These are phyloP conservation scores for Drosophila nigritarsus DNA, from an alignment of 2,888 invertebrate species.

Conservation along the genomic window DNA sequence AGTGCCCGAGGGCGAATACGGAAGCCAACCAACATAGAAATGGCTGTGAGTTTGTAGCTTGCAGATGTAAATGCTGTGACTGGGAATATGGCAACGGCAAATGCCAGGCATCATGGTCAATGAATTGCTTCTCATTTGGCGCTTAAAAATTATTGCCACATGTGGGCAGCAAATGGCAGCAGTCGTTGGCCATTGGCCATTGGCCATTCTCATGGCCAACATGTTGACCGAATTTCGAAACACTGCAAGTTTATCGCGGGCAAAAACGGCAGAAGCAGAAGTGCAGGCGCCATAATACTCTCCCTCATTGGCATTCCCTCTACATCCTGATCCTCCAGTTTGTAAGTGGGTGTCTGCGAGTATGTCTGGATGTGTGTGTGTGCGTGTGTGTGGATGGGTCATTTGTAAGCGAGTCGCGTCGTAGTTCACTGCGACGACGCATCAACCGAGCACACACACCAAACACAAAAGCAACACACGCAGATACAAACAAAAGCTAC, in stretches of 20 bases:
- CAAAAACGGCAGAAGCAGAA: slow-evolving; percentile 45
- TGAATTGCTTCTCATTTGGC: slow-evolving; percentile 81
- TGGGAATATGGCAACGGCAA: slow-evolving; percentile 58
- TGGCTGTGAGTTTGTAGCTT: slow-evolving; percentile 25
- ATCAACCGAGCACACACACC: slow-evolving; percentile 35
- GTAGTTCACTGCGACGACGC: slow-evolving; percentile 41
- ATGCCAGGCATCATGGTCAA: slow-evolving; percentile 78
- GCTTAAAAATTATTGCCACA: slow-evolving; percentile 80
- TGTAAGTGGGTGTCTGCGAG: not conserved
- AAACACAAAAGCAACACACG: slow-evolving; percentile 25
- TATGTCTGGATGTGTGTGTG: slow-evolving; percentile 8
- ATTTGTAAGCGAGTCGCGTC: slow-evolving; percentile 74
- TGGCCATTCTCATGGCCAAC: slow-evolving; percentile 56
- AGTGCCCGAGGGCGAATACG: slow-evolving; percentile 12
- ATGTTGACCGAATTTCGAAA: slow-evolving; percentile 76
- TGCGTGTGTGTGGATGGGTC: slow-evolving; percentile 35
- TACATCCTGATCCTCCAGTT: slow-evolving; percentile 4
- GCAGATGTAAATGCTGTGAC: slow-evolving; percentile 49
- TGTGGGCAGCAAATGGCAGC: slow-evolving; percentile 68
- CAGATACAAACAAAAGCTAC: slow-evolving; percentile 30
- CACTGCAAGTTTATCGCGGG: slow-evolving; percentile 76
- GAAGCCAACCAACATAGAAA: slow-evolving; percentile 4
- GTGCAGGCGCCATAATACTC: slow-evolving; percentile 50
- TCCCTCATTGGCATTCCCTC: slow-evolving; percentile 21
- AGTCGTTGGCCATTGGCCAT: slow-evolving; percentile 31